Evolutionary conservation across 1,140 invertebrate genomes (phyloP).

Genomic region (Prorops nasuta): DNA sequence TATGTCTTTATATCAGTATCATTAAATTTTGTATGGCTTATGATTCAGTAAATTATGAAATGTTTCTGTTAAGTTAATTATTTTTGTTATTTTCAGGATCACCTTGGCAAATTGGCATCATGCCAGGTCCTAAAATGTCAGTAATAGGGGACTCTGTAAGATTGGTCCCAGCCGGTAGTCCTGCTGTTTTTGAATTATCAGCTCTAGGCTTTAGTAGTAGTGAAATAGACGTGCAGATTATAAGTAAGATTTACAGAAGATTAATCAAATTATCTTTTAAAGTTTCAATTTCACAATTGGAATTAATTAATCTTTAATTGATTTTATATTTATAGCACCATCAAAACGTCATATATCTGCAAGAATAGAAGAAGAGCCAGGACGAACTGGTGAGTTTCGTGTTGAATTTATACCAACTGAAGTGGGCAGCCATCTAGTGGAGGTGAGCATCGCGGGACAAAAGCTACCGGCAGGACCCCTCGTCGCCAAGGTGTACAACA

Average conservation of each 20-base stretch:
- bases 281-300: too few relatives aligned
- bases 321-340: slow-evolving; percentile 56
- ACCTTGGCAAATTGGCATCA: slow-evolving; percentile 86
- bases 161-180: slow-evolving; percentile 81
- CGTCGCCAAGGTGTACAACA: slow-evolving; percentile 90
- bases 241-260: slow-evolving; percentile 47
- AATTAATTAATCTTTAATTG: background rate
- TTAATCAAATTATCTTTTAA: too few relatives aligned
- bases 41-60: too few relatives aligned
- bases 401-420: slow-evolving; percentile 89
- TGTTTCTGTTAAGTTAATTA: background rate
- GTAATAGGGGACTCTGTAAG: slow-evolving; percentile 82
- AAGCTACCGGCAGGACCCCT: slow-evolving; percentile 83
- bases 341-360: slow-evolving; percentile 69
- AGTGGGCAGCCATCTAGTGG: slow-evolving; percentile 87
- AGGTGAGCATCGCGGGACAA: slow-evolving; percentile 81
- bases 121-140: slow-evolving; percentile 71
- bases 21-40: too few relatives aligned
- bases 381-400: slow-evolving; percentile 74
- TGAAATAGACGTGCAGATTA: slow-evolving; percentile 54
- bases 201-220: slow-evolving; percentile 66
- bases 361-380: slow-evolving; percentile 71
- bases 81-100: slow-evolving; percentile 65
- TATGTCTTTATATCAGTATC: too few relatives aligned
- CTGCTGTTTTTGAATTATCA: slow-evolving; percentile 81